phyloP scores from a whole-genome alignment of 2,797 vertebrate genomes.

The Coendou prehensilis region DNA sequence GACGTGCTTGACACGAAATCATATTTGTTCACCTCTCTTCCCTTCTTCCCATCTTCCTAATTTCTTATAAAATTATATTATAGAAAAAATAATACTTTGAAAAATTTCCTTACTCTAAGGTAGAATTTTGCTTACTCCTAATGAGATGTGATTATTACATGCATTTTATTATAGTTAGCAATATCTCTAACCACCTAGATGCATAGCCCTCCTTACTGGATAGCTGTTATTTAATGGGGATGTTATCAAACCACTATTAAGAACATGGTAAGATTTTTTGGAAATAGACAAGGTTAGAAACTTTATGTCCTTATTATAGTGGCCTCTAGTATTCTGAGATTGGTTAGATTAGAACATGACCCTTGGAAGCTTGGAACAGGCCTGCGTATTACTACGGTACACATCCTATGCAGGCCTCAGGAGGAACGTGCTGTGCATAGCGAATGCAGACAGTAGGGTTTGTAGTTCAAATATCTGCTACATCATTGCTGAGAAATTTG shows the following conservation, averaged over 20 bases:
- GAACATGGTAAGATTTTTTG: constrained; percentile 10
- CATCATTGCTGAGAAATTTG: constrained; percentile 4
- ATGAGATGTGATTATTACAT: neutral
- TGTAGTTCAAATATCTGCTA: neutral
- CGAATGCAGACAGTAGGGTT: neutral
- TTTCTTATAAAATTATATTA: neutral
- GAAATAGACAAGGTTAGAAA: neutral
- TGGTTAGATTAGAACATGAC: neutral
- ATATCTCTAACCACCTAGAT: neutral
- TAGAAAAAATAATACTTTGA: constrained; percentile 1
- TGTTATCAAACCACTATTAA: neutral
- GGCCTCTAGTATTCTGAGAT: neutral
- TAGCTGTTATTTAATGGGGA: neutral
- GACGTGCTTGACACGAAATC: neutral
- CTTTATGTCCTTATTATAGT: neutral
- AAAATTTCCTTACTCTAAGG: neutral
- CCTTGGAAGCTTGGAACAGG: neutral
- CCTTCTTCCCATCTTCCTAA: neutral
- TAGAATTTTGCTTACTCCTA: neutral
- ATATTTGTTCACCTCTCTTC: neutral
- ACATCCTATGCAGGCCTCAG: neutral
- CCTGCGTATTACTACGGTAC: neutral
- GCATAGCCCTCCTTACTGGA: neutral
- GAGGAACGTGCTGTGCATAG: neutral
- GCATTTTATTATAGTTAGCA: neutral